Evolutionary conservation across 2,888 invertebrate species (phyloP), one percentile per base, ranked within the genome.

Genomic region (Drosophila neonasuta): DNA sequence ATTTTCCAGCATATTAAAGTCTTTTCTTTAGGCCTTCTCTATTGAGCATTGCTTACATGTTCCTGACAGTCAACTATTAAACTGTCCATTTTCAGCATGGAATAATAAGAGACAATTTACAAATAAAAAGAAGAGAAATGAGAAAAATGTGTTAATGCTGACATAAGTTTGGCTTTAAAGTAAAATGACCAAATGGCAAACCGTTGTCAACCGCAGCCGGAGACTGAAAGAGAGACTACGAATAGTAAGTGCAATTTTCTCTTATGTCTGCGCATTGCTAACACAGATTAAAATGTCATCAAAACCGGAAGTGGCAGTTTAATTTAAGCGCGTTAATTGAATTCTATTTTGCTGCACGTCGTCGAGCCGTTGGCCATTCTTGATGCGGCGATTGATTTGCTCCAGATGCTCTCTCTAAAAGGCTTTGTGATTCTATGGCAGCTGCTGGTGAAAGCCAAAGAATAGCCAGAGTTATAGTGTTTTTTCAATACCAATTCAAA

Each of bases 261-360:
- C 17, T 65, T 65, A 41, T 63, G 74, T 55, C 68, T 48, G 50
- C 20, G 24, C 56, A 51, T 32, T 46, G 67, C 54, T 20, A 63
- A 57, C 65, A 68, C 68, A 75, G 80, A 85, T 89, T 86, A 88
- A 87, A 89, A 80, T 79, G 83, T 87, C 88, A 85, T 81, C 87
- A 81, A 88, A 88, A 83, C 83, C 88, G 87, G 87, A 87, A 88
- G 88, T 88, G 89, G 88, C 89, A 89, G 88, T 82, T 88, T 89
- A 87, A 88, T 89, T 88, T 87, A 87, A 85, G 64, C 76, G 86
- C 88, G 87, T 88, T 88, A 88, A 88, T 88, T 88, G 88, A 88
- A 88, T 88, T 88, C 88, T 81, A 87, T 86, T 88, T 80, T 86
- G 66, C 69, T 45, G 46, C 34, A 52, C 55, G 62, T 15, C 29